Conservation (phyloP, 2,113 vertebrate species). For the Rhineura floridana region DNA sequence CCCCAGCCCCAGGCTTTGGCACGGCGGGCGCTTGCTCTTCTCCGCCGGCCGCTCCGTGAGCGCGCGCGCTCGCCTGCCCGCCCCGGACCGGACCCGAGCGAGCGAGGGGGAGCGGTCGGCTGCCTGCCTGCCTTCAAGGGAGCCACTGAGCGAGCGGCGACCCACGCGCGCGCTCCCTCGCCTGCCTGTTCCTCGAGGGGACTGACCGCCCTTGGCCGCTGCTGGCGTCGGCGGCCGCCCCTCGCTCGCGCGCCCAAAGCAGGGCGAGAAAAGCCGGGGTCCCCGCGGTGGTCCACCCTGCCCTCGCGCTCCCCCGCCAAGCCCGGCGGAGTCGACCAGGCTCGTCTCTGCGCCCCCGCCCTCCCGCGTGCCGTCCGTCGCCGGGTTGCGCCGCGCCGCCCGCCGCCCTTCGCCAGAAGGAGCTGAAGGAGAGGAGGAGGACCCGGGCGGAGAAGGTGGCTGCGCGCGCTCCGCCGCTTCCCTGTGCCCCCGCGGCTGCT, state of each 20-base stretch:
- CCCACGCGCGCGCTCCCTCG: background rate
- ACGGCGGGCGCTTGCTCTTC: too few relatives aligned
- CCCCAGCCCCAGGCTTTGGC: background rate
- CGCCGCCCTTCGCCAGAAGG: background rate
- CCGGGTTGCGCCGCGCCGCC: background rate
- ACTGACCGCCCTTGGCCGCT: background rate
- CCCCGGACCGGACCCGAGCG: background rate
- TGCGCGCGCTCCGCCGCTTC: background rate
- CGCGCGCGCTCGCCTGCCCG: background rate
- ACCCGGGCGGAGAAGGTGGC: background rate
- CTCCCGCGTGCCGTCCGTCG: too few relatives aligned
- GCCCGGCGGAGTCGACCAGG: background rate
- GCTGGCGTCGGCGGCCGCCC: background rate
- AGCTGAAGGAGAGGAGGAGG: background rate
- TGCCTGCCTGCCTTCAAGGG: background rate
- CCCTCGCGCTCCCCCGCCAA: background rate
- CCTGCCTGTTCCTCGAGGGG: background rate
- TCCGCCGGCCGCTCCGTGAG: background rate
- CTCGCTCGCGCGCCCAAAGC: too few relatives aligned
- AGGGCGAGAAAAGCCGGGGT: too few relatives aligned
- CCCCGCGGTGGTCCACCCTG: background rate
- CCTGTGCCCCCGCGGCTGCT: background rate
- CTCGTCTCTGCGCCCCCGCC: too few relatives aligned
- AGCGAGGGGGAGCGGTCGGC: background rate
- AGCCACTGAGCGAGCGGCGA: background rate